Conservation (phyloP, 2,888 invertebrate species). For the Ochropleura plecta region DNA sequence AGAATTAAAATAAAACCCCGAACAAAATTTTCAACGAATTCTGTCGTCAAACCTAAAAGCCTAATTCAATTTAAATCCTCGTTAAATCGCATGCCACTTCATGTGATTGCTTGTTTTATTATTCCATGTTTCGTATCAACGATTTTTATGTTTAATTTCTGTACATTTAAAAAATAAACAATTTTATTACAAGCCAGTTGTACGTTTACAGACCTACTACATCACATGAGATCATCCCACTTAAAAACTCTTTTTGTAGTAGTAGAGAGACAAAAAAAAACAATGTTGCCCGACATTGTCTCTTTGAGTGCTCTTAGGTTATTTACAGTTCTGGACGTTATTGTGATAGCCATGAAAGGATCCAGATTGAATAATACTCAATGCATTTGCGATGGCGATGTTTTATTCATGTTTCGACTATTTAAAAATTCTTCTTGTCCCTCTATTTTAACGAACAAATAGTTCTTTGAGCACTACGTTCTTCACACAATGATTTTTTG, state of each 20-base stretch:
- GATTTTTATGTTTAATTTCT: neutral
- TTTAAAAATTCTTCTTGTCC: constrained; percentile 32
- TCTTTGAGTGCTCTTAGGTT: constrained; percentile 38
- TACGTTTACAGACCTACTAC: neutral
- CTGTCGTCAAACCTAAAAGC: neutral
- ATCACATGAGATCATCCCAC: constrained; percentile 16
- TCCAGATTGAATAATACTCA: constrained; percentile 48
- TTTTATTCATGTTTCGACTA: constrained; percentile 54
- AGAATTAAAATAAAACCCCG: neutral
- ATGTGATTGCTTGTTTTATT: constrained; percentile 28
- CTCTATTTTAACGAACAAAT: neutral
- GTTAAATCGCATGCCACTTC: constrained; percentile 19
- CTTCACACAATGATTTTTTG: neutral
- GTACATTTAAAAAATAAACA: neutral
- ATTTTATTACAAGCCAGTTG: constrained; percentile 4
- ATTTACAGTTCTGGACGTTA: constrained; percentile 43
- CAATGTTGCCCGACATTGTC: constrained; percentile 25
- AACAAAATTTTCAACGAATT: neutral
- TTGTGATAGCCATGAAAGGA: constrained; percentile 49
- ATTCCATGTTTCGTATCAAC: neutral
- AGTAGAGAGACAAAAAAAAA: constrained; percentile 25
- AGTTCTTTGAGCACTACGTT: constrained; percentile 15
- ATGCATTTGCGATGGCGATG: constrained; percentile 44
- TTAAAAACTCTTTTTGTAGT: constrained; percentile 9
- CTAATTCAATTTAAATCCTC: constrained; percentile 16